These are phyloP conservation scores for Sphaerophoria taeniata DNA, from an alignment of 2,888 invertebrate species.

Conservation along the genomic window DNA sequence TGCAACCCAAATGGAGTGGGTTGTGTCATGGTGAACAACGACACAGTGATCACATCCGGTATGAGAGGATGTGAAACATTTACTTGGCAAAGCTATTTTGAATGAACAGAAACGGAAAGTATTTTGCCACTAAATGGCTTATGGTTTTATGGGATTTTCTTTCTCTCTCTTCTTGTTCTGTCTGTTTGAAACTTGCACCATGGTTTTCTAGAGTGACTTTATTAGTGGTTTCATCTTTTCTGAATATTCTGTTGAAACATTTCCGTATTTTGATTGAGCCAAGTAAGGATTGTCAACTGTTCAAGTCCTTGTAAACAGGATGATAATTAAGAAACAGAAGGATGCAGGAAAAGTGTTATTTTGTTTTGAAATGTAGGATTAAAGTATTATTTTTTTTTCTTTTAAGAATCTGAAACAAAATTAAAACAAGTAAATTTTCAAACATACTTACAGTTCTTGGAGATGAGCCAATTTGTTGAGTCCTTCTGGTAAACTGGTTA, in stretches of 20 bases:
- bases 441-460: conserved; percentile 92
- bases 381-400: background rate
- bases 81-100: conserved; percentile 40
- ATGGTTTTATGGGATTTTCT: conserved; percentile 8
- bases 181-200: conserved; percentile 19
- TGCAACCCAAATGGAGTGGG: background rate
- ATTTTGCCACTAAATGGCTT: conserved; percentile 49
- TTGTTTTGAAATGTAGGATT: background rate
- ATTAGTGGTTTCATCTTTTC: conserved; percentile 34
- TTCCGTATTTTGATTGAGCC: conserved; percentile 49
- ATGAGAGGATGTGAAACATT: conserved; percentile 42
- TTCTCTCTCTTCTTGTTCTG: background rate
- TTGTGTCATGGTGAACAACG: background rate
- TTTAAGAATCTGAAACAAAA: background rate
- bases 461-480: conserved; percentile 89
- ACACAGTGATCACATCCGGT: conserved; percentile 56
- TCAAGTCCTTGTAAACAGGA: conserved; percentile 49
- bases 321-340: conserved; percentile 22
- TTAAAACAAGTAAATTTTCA: background rate
- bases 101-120: conserved; percentile 55
- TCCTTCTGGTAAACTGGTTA: conserved; percentile 90
- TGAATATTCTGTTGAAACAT: background rate
- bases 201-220: conserved; percentile 45
- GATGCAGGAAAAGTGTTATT: background rate
- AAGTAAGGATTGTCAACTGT: conserved; percentile 4